Base-by-base conservation (phyloP, 1,140 invertebrate genomes). In the Papilio polyxenes region DNA sequence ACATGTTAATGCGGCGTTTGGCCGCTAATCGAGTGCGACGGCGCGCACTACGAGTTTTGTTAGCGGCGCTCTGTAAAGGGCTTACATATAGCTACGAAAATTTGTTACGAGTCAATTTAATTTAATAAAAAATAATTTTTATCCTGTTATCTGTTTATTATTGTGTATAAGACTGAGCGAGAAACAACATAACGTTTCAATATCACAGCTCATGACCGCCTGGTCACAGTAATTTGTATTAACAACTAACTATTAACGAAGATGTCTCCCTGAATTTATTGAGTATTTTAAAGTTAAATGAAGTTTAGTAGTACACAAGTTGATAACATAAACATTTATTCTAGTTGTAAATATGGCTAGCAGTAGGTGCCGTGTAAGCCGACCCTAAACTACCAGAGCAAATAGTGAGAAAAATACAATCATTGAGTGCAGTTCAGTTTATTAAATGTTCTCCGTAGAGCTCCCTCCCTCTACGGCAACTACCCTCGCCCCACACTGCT, bases 1-100 rank as follows among this genome's bases (percentile, higher is more conserved):
- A 82, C 83, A 85, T 84, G 85, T 83, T 85, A 85, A 85, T 85
- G 83, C 56, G 85, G 59, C 82, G 85, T 85, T 83, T 81, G 82
- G 69, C 65, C 84, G 84, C 84, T 85, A 83, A 85, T 85, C 84
- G 84, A 53, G 82, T 82, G 84, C 80, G 80, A 83, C 80, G 81
- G 75, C 81, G 80, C 84, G 81, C 80, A 81, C 80, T 82, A 82
- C 79, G 83, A 81, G 82, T 85, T 85, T 85, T 82, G 82, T 85
- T 83, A 78, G 77, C 79, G 82, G 75, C 48, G 40, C 23, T 48
- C 37, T 69, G 23, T 15, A 20, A 23, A 10, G 23, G 80, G 82
- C 40, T 83, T 82, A 85, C 82, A 83, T 85, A 81, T 56, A 44
- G 51, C 17, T 13, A 53, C n/a, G 9, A 69, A 37, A 2, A 40